These are phyloP conservation scores for Sebastes itinus DNA, from an alignment of 2,797 vertebrate species.

Conservation along the genomic window DNA sequence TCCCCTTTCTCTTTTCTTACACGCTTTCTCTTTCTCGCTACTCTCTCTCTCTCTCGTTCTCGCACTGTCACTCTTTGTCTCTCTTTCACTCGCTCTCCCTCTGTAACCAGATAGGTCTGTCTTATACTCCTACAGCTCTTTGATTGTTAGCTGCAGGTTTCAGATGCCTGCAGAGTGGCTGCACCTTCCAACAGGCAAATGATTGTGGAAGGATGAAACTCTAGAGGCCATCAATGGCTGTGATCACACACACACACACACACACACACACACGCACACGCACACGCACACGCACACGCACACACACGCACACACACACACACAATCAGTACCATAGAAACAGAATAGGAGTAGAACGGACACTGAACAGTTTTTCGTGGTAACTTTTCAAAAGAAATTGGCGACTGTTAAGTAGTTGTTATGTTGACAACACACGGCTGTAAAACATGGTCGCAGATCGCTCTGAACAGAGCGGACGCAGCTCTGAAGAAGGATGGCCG, in stretches of 20 bases:
- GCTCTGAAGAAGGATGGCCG: not conserved
- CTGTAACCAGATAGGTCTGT: constrained; percentile 80
- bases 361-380: not conserved
- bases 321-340: not conserved
- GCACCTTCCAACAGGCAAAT: constrained; percentile 81
- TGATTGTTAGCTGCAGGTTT: constrained; percentile 84
- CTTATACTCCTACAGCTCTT: constrained; percentile 80
- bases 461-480: not conserved
- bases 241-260: constrained; percentile 13
- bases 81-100: constrained; percentile 69
- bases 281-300: not conserved
- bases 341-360: not conserved
- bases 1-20: constrained; percentile 47
- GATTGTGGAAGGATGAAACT: constrained; percentile 82
- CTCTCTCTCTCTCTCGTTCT: constrained; percentile 45
- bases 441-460: not conserved
- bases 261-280: not conserved
- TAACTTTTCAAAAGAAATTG: not conserved
- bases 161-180: constrained; percentile 79
- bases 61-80: constrained; percentile 72
- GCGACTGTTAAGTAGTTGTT: not conserved
- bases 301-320: not conserved
- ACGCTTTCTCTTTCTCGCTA: constrained; percentile 46
- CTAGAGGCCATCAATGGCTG: constrained; percentile 74
- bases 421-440: not conserved